A percentile compares a stretch with the other conserved stretches of the same genome.
These are phyloP conservation scores for Oxygymnocypris stewartii DNA, from an alignment of 2,113 vertebrate genomes.

Conservation along the genomic window DNA sequence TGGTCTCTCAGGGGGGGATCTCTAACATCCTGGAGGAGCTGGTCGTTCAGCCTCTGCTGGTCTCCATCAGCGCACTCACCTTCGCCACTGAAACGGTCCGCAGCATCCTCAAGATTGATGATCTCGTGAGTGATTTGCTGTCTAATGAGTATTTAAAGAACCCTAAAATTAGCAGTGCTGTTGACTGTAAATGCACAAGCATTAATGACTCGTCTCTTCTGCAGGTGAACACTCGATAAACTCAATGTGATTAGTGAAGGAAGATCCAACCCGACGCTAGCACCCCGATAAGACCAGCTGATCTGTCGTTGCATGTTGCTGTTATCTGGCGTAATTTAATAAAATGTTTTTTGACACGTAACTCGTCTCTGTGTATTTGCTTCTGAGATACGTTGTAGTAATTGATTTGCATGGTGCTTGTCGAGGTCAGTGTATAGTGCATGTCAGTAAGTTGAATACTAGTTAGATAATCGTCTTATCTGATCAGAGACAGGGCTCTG, in stretches of 20 bases:
- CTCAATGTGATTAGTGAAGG: slow-evolving; percentile 20
- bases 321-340: slow-evolving; percentile 74
- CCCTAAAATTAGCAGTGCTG: background rate
- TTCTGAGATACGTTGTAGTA: background rate
- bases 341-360: slow-evolving; percentile 68
- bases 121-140: slow-evolving; percentile 82
- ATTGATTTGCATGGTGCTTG: background rate
- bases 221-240: slow-evolving; percentile 78
- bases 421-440: background rate
- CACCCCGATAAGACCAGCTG: slow-evolving; percentile 50
- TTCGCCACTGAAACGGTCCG: slow-evolving; percentile 95
- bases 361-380: slow-evolving; percentile 36
- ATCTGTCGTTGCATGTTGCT: slow-evolving; percentile 63
- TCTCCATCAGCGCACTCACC: slow-evolving; percentile 91
- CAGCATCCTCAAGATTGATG: slow-evolving; percentile 98
- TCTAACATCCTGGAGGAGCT: slow-evolving; percentile 98
- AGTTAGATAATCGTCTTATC: slow-evolving; percentile 1
- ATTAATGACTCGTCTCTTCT: slow-evolving; percentile 24
- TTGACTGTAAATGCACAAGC: background rate
- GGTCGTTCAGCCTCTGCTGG: slow-evolving; percentile 93
- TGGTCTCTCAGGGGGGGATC: slow-evolving; percentile 85
- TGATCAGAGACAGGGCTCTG: background rate
- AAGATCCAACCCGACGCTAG: slow-evolving; percentile 20
- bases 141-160: background rate
- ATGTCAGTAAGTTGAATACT: slow-evolving; percentile 50